These are phyloP conservation scores for Perizoma affinitatum DNA, from an alignment of 2,888 invertebrate genomes.

Conservation along the genomic window DNA sequence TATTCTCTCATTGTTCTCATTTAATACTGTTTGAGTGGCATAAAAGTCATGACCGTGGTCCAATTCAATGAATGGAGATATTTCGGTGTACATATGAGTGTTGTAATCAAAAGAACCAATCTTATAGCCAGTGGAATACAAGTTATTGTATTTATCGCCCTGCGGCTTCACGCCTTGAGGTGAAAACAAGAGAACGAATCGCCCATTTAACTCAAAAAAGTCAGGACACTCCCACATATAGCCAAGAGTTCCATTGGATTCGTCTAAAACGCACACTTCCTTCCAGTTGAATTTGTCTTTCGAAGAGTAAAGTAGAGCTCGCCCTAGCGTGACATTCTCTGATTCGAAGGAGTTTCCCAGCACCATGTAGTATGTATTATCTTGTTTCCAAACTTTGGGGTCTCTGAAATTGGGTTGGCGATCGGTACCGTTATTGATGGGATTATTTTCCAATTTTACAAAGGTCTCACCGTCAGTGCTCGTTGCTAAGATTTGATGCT, in stretches of 20 bases:
- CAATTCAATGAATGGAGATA: conserved; percentile 59
- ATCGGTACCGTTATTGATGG: conserved; percentile 57
- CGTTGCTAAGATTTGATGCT: conserved; percentile 63
- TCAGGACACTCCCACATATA: conserved; percentile 83
- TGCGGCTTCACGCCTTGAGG: conserved; percentile 67
- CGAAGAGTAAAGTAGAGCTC: conserved; percentile 64
- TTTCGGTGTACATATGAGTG: conserved; percentile 51
- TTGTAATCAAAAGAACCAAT: conserved; percentile 68
- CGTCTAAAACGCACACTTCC: conserved; percentile 52
- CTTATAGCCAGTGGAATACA: conserved; percentile 74
- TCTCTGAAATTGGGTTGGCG: conserved; percentile 73
- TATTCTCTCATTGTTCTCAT: conserved; percentile 53
- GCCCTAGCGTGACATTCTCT: conserved; percentile 54
- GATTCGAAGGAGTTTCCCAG: conserved; percentile 65
- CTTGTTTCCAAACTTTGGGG: conserved; percentile 76
- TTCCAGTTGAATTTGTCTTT: conserved; percentile 61
- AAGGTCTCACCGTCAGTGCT: conserved; percentile 65
- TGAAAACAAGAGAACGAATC: conserved; percentile 68
- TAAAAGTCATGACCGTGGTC: conserved; percentile 76
- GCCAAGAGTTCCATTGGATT: conserved; percentile 65
- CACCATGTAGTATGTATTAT: conserved; percentile 67
- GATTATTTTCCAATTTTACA: conserved; percentile 54
- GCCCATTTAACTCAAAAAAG: conserved; percentile 68
- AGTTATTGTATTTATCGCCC: conserved; percentile 43
- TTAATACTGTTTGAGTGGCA: conserved; percentile 68